Base-by-base conservation (phyloP, 2,888 invertebrate genomes). In the Arge pagana region DNA sequence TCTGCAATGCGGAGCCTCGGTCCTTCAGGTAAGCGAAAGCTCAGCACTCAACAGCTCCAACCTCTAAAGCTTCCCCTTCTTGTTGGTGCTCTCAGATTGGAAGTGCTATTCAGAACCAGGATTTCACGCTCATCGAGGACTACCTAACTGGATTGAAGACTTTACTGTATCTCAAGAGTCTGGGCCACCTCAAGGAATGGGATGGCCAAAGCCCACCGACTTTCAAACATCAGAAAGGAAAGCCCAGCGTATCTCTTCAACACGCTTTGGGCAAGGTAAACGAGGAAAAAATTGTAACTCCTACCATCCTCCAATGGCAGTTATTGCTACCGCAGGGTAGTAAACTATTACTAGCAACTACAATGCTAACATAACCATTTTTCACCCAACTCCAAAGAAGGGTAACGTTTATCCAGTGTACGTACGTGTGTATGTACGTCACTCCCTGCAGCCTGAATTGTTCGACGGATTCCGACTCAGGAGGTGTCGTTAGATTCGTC, bases 31-130 rank as follows among this genome's bases (percentile, higher is more conserved):
- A 67, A 15, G 33, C n/a, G 10, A 13, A 18, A 8, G 36, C 13
- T 4, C n/a, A 10, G 2, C n/a, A 39, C 31, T n/a, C 5, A 28
- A 51, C 31, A 37, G 10, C 11, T 13, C 23, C 3, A n/a, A 21
- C 16, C 31, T n/a, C 16, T 10, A 26, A 33, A 21, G 28, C 13
- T 42, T 26, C 23, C 11, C 42, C 13, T 26, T 10, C 36, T 43
- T 35, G 40, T 35, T 48, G 36, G 40, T 40, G 11, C 48, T 30
- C 53, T n/a, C 65, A 90, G 88, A 83, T 96, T 51, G 93, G 98
- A 78, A 97, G 96, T 65, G 93, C 98, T 0, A 85, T 99, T 15
- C 98, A 99, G 77, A 99, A 99, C 79, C 98, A 99, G 80, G 98
- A 99, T 78, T 99, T 96, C 71, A 97, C 97, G 0, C 80, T 99